phyloP scores from a whole-genome alignment of 2,113 vertebrate genomes.

The Mustelus asterias region DNA sequence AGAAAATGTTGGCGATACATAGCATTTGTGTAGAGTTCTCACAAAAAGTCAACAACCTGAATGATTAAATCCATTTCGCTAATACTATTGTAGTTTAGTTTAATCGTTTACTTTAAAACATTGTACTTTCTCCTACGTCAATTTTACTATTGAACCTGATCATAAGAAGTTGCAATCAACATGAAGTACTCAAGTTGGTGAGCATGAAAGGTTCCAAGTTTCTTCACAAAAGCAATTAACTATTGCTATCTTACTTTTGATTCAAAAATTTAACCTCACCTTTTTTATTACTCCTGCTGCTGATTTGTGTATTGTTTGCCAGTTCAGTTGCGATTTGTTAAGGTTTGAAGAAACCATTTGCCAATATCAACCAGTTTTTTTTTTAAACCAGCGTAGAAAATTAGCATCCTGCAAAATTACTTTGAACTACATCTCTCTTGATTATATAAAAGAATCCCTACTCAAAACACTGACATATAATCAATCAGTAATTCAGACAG shows the following conservation, averaged over 20 bases:
- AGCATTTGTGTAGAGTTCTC: neutral
- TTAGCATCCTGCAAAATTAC: neutral
- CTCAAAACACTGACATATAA: neutral
- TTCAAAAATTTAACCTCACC: neutral
- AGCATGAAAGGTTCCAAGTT: neutral
- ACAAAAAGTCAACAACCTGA: neutral
- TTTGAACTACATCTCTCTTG: neutral
- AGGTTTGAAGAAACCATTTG: neutral
- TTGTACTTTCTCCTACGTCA: neutral
- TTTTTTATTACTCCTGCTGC: neutral
- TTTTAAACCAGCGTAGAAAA: neutral
- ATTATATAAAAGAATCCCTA: neutral
- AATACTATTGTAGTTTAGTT: neutral
- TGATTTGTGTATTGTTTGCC: neutral
- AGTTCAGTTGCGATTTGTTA: too few species aligned
- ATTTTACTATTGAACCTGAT: neutral
- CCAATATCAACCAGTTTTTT: neutral
- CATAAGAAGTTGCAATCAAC: neutral
- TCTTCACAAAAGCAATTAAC: neutral
- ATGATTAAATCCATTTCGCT: too few species aligned
- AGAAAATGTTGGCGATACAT: neutral
- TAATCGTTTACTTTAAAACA: neutral
- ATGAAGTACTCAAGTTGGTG: neutral
- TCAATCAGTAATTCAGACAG: neutral
- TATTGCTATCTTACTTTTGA: neutral